Percentiles rank a stretch among this genome's conserved stretches.
phyloP scores from a whole-genome alignment of 2,113 vertebrate species.

The Corvus hawaiiensis region DNA sequence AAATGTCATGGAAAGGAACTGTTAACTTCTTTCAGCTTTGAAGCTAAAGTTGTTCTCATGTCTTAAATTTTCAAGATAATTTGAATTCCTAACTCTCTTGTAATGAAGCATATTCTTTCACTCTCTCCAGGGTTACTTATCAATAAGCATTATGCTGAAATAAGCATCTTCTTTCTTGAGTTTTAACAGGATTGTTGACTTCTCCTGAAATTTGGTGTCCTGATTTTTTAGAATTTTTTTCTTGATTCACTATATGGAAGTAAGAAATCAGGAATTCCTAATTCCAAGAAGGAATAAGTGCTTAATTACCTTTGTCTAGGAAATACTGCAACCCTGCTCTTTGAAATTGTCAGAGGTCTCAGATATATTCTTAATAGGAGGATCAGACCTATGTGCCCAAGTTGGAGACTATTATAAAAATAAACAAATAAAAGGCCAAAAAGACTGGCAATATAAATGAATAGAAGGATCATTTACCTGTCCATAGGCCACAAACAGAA shows the following conservation, averaged over 20 bases:
- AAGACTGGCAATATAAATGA: not conserved
- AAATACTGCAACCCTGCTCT: not conserved
- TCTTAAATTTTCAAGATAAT: not conserved
- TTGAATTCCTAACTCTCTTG: not conserved
- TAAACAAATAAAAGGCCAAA: not conserved
- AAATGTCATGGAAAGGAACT: not conserved
- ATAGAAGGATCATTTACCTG: not conserved
- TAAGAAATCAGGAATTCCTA: not conserved
- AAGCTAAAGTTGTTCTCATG: not conserved
- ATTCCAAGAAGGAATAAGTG: not conserved
- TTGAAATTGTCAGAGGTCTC: not conserved
- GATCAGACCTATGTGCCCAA: not conserved
- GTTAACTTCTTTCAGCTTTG: not conserved
- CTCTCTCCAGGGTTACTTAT: not conserved
- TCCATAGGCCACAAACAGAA: not conserved
- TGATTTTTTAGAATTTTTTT: not conserved
- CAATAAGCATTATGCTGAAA: not conserved
- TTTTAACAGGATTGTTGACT: not conserved
- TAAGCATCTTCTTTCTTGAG: not conserved
- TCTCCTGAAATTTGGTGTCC: not conserved
- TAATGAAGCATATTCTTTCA: not conserved
- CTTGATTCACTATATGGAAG: not conserved
- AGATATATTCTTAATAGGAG: not conserved
- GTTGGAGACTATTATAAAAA: not conserved
- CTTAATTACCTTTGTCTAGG: not conserved